A percentile compares a stretch with the other conserved stretches of the same genome.
These are phyloP conservation scores for Brotula barbata DNA, from an alignment of 2,797 vertebrate species.

Conservation along the genomic window DNA sequence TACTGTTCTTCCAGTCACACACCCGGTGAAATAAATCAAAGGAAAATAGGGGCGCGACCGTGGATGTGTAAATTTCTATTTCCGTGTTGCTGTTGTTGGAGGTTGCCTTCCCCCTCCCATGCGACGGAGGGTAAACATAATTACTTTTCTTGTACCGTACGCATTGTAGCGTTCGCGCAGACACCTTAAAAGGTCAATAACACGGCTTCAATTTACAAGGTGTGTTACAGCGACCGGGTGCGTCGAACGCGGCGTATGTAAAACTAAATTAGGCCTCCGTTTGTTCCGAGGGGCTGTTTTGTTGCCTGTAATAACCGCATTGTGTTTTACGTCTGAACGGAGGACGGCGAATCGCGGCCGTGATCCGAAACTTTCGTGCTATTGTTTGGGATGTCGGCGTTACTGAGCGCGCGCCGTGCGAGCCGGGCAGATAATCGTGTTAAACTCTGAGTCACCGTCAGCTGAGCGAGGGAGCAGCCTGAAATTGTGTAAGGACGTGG, in stretches of 20 bases:
- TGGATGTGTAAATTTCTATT: slow-evolving; percentile 66
- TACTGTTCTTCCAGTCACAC: slow-evolving; percentile 42
- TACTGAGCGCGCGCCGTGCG: slow-evolving; percentile 51
- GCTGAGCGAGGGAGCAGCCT: slow-evolving; percentile 27
- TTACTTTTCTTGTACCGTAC: slow-evolving; percentile 54
- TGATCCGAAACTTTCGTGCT: slow-evolving; percentile 34
- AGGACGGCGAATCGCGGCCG: slow-evolving; percentile 1
- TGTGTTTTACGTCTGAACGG: slow-evolving; percentile 19
- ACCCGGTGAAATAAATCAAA: slow-evolving; percentile 70
- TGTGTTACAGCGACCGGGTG: slow-evolving; percentile 31
- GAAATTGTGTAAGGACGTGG: slow-evolving; percentile 9
- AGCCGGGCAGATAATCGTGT: slow-evolving; percentile 43
- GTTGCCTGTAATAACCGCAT: slow-evolving; percentile 34
- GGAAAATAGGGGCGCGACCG: slow-evolving; percentile 45
- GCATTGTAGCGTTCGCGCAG: slow-evolving; percentile 30
- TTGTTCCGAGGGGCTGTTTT: slow-evolving; percentile 36
- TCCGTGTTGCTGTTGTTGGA: slow-evolving; percentile 54
- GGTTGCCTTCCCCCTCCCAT: too few relatives aligned
- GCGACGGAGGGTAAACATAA: slow-evolving; percentile 60
- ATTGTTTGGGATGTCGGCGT: slow-evolving; percentile 37
- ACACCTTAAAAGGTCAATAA: slow-evolving; percentile 38
- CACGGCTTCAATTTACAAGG: slow-evolving; percentile 50
- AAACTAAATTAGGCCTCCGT: slow-evolving; percentile 30
- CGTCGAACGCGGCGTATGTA: slow-evolving; percentile 23
- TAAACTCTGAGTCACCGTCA: slow-evolving; percentile 40